Evolutionary conservation across 2,797 vertebrate genomes (phyloP).

Genomic region (Myotis daubentonii): DNA sequence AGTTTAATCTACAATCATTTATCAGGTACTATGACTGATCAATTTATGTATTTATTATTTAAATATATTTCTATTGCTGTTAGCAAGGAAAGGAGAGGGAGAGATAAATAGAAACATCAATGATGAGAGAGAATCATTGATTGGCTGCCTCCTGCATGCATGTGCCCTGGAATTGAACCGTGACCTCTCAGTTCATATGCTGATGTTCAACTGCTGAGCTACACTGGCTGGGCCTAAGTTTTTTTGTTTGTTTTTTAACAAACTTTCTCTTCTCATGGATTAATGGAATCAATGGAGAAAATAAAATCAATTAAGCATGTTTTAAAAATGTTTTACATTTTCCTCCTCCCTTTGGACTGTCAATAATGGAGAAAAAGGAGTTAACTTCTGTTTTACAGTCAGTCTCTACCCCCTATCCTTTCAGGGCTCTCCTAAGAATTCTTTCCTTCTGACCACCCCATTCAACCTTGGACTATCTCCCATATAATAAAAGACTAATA

Average conservation of each 20-base stretch:
- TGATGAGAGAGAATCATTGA: background rate
- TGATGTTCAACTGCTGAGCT: background rate
- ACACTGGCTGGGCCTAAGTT: background rate
- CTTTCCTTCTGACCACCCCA: constrained; percentile 28
- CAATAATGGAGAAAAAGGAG: background rate
- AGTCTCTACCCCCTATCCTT: background rate
- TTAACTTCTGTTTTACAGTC: constrained; percentile 32
- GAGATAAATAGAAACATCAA: too few species aligned
- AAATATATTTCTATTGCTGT: too few species aligned
- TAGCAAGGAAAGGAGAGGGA: too few species aligned
- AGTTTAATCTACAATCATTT: background rate
- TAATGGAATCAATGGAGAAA: background rate
- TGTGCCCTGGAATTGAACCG: background rate
- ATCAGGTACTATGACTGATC: background rate
- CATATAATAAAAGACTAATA: too few species aligned
- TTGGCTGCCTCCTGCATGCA: background rate
- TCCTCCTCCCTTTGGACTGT: background rate
- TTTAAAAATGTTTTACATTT: background rate
- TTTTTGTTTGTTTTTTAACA: background rate
- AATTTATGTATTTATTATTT: too few species aligned
- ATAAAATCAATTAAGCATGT: background rate
- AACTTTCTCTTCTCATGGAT: constrained; percentile 30
- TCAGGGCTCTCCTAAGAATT: constrained; percentile 24
- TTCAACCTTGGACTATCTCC: background rate
- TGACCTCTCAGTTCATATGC: background rate